phyloP scores from a whole-genome alignment of 2,888 invertebrate species.

The Graphium colonna region DNA sequence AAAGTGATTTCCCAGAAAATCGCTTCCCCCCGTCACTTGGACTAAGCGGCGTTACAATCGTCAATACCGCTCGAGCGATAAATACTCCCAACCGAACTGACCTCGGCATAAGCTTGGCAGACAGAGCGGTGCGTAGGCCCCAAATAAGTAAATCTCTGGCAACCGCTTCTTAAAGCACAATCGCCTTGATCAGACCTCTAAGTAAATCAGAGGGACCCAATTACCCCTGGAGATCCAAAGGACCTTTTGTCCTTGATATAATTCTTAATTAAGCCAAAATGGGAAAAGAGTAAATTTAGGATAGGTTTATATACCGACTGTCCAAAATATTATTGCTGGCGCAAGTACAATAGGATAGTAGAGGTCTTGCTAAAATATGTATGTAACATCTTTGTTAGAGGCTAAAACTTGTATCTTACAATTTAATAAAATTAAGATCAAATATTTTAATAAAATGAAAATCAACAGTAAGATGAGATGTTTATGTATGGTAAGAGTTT shows the following conservation, averaged over 20 bases:
- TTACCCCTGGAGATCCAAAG: too few species aligned
- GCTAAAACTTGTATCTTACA: too few species aligned
- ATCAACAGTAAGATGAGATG: too few species aligned
- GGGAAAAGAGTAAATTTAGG: too few species aligned
- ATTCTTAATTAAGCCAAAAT: neutral
- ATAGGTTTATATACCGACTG: too few species aligned
- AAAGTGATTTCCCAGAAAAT: neutral
- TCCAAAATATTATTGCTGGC: too few species aligned
- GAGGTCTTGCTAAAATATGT: too few species aligned
- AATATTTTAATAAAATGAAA: too few species aligned
- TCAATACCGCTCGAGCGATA: slow-evolving; percentile 27
- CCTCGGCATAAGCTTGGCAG: slow-evolving; percentile 24
- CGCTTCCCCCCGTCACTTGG: slow-evolving; percentile 2
- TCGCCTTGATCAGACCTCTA: slow-evolving; percentile 8
- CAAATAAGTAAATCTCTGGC: neutral
- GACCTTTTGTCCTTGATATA: neutral
- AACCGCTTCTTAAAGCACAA: neutral
- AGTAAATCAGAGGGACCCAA: neutral
- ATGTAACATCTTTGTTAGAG: too few species aligned
- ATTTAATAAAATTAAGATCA: too few species aligned
- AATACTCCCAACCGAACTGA: slow-evolving; percentile 32
- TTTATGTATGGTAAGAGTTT: too few species aligned
- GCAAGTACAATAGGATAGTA: too few species aligned
- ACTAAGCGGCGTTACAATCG: slow-evolving; percentile 7
- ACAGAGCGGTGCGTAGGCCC: slow-evolving; percentile 28